Evolutionary conservation across 2,888 invertebrate species (phyloP).

Genomic region (Apoda limacodes): DNA sequence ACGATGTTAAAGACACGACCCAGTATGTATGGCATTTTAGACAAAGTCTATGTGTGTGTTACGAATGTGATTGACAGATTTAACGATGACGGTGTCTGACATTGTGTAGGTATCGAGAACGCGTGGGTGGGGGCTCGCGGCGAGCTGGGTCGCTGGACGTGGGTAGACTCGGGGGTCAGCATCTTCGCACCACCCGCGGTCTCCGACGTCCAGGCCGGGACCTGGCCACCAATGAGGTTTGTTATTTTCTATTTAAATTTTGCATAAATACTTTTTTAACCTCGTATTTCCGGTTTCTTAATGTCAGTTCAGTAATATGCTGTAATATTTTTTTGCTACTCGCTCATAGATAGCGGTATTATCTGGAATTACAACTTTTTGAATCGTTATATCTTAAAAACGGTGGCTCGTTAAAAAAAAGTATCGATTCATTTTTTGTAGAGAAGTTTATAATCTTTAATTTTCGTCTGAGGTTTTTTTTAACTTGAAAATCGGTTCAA

Average conservation of each 20-base stretch:
- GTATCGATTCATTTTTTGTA: no score
- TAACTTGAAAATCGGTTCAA: no score
- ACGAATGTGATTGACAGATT: background rate
- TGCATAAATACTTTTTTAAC: background rate
- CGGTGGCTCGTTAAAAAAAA: no score
- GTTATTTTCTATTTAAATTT: background rate
- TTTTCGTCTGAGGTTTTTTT: no score
- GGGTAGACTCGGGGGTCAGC: conserved; percentile 49
- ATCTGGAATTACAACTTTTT: no score
- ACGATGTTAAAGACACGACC: conserved; percentile 56
- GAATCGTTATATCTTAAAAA: no score
- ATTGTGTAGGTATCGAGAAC: conserved; percentile 50
- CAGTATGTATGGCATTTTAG: conserved; percentile 50
- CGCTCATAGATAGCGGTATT: no score
- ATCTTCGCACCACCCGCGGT: conserved; percentile 33
- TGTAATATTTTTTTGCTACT: no score
- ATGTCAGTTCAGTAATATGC: no score
- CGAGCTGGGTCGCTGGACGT: conserved; percentile 48
- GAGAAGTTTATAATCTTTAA: no score
- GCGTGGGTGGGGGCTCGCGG: conserved; percentile 64
- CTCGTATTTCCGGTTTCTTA: no score
- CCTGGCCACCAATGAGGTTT: conserved; percentile 50
- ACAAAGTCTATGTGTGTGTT: no score
- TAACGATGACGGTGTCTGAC: background rate
- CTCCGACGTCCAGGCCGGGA: conserved; percentile 23